Conservation (phyloP, 2,113 vertebrate genomes). For the Pipra filicauda region DNA sequence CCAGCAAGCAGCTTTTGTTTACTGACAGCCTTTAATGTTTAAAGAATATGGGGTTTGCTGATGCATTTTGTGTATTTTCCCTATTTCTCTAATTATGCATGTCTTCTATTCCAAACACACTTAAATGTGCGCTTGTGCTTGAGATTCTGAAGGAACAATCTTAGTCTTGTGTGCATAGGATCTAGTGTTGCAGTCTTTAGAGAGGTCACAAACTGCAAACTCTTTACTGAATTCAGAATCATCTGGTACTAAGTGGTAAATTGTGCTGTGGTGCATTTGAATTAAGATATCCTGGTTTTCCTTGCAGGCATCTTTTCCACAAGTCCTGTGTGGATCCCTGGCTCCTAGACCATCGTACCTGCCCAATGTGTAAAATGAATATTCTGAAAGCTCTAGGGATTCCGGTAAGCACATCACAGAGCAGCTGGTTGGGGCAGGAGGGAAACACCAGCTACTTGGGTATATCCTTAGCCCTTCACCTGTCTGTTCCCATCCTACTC, state of each 20-base stretch:
- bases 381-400: constrained; percentile 98
- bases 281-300: constrained; percentile 61
- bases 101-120: not conserved
- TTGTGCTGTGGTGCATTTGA: not conserved
- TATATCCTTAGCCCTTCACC: not conserved
- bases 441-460: not conserved
- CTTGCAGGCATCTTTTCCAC: constrained; percentile 94
- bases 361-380: constrained; percentile 99
- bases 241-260: not conserved
- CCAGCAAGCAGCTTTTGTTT: not conserved
- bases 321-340: constrained; percentile 98
- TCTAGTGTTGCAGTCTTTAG: not conserved
- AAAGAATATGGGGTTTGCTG: not conserved
- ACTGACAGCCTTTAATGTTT: not conserved
- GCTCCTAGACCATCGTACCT: constrained; percentile 96
- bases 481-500: not conserved
- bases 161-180: not conserved
- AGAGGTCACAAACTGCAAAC: not conserved
- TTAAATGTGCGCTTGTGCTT: not conserved
- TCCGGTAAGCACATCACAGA: constrained; percentile 79
- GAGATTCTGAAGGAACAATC: not conserved
- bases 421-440: not conserved
- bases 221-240: not conserved
- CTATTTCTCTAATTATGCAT: not conserved
- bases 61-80: not conserved